Evolutionary conservation across 2,888 invertebrate species (phyloP).

Genomic region (Pyrgus malvae): DNA sequence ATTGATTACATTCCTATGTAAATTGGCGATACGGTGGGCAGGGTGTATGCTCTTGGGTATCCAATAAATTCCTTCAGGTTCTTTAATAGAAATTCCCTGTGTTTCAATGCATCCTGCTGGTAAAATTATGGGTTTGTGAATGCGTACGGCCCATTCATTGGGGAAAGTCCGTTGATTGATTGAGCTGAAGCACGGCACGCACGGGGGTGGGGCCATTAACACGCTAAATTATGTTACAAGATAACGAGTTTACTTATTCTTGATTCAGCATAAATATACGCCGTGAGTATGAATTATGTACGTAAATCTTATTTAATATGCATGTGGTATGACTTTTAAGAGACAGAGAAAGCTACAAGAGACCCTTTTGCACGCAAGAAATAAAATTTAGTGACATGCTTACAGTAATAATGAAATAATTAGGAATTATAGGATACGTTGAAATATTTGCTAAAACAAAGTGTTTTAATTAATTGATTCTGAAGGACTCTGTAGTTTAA

Average conservation of each 20-base stretch:
- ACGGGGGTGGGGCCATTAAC: conserved; percentile 10
- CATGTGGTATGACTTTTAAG: too few species aligned
- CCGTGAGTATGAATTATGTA: not conserved
- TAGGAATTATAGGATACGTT: too few species aligned
- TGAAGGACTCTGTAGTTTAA: too few species aligned
- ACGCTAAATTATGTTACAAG: conserved; percentile 13
- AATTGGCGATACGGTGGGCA: conserved; percentile 46
- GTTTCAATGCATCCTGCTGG: conserved; percentile 24
- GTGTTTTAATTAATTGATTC: too few species aligned
- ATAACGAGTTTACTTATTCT: conserved; percentile 8
- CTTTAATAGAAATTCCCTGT: conserved; percentile 25
- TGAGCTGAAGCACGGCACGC: conserved; percentile 7
- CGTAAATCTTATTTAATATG: too few species aligned
- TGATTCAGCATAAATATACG: not conserved
- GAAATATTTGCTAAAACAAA: too few species aligned
- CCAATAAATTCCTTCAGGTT: conserved; percentile 50
- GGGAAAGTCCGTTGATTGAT: conserved; percentile 16
- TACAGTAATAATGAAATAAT: too few species aligned
- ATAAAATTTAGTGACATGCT: too few species aligned
- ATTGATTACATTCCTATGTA: conserved; percentile 59
- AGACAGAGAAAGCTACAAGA: too few species aligned
- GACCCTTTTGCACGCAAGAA: too few species aligned
- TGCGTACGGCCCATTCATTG: conserved; percentile 4
- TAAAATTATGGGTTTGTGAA: conserved; percentile 20
- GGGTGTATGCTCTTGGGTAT: conserved; percentile 39